A percentile compares a stretch with the other conserved stretches of the same genome.
Evolutionary conservation across 2,113 vertebrate genomes (phyloP).

Genomic region (Cranoglanis bouderius): DNA sequence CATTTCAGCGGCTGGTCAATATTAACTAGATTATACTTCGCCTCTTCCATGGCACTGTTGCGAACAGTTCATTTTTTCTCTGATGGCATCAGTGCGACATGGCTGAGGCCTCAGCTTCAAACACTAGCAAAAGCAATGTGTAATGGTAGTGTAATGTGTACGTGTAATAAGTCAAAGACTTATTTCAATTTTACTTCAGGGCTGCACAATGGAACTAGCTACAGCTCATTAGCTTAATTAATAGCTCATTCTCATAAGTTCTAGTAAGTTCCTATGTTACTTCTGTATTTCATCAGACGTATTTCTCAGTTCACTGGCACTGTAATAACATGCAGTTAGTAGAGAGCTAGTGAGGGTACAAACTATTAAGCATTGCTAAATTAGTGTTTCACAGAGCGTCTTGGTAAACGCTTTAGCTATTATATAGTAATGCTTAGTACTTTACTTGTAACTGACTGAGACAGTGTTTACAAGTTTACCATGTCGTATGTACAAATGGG

Average conservation of each 20-base stretch:
- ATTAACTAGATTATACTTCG: not conserved
- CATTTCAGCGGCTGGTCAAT: not conserved
- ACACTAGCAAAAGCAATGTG: not conserved
- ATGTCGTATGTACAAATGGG: not conserved
- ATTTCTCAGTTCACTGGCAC: not conserved
- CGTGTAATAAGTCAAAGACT: not conserved
- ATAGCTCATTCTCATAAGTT: not conserved
- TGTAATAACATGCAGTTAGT: not conserved
- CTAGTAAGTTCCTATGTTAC: not conserved
- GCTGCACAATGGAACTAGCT: not conserved
- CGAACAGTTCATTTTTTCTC: not conserved
- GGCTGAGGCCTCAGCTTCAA: not conserved
- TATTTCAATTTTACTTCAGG: not conserved
- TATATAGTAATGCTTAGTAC: not conserved
- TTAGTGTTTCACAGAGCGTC: not conserved
- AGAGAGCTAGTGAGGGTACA: not conserved
- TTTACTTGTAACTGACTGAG: not conserved
- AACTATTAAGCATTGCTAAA: not conserved
- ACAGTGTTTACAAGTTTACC: not conserved
- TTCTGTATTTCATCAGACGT: not conserved
- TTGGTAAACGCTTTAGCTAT: not conserved
- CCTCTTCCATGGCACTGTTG: not conserved
- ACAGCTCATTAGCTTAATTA: slow-evolving; percentile 14
- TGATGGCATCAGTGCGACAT: not conserved
- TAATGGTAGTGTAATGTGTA: too few relatives aligned